Percentiles rank a stretch among this genome's conserved stretches.
Evolutionary conservation across 92 coral and sea anemone species (phyloP).

Genomic region (Nematostella vectensis): DNA sequence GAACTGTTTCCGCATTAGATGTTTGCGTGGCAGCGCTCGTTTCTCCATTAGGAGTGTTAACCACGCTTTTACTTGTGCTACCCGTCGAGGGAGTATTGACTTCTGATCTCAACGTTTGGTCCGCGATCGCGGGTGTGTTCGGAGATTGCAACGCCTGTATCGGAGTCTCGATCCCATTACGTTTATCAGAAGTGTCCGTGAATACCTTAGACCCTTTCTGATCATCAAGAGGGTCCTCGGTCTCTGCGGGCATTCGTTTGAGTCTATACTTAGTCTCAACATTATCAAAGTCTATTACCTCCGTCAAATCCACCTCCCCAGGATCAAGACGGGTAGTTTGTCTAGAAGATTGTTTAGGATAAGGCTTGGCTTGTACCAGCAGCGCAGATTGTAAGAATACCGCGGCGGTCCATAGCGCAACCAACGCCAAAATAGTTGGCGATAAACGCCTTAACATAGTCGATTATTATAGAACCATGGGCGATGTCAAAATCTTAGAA

Average conservation of each 20-base stretch:
- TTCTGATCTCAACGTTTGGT: slow-evolving; percentile 51
- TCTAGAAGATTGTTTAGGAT: slow-evolving; percentile 42
- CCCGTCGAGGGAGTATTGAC: slow-evolving; percentile 44
- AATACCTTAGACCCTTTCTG: slow-evolving; percentile 40
- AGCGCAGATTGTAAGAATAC: slow-evolving; percentile 20
- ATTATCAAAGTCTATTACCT: slow-evolving; percentile 20
- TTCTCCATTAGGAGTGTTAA: slow-evolving; percentile 4
- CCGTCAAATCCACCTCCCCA: slow-evolving; percentile 50
- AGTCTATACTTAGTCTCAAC: slow-evolving; percentile 14
- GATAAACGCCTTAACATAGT: slow-evolving; percentile 88
- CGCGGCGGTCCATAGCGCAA: slow-evolving; percentile 29
- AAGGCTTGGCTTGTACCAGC: slow-evolving; percentile 59
- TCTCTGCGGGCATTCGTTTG: slow-evolving; percentile 37
- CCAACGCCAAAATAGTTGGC: slow-evolving; percentile 61
- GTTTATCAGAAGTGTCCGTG: slow-evolving; percentile 32
- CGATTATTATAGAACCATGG: slow-evolving; percentile 73
- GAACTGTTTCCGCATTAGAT: not conserved
- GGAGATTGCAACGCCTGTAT: slow-evolving; percentile 55
- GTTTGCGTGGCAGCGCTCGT: not conserved
- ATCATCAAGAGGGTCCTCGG: slow-evolving; percentile 39
- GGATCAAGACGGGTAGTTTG: slow-evolving; percentile 53
- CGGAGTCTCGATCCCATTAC: slow-evolving; percentile 77
- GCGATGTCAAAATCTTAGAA: slow-evolving; percentile 48
- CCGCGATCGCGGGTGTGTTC: slow-evolving; percentile 18
- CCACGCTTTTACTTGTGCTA: slow-evolving; percentile 19